A percentile compares a stretch with the other conserved stretches of the same genome.
phyloP scores from a whole-genome alignment of 2,797 vertebrate genomes.

The Sebastes umbrosus region DNA sequence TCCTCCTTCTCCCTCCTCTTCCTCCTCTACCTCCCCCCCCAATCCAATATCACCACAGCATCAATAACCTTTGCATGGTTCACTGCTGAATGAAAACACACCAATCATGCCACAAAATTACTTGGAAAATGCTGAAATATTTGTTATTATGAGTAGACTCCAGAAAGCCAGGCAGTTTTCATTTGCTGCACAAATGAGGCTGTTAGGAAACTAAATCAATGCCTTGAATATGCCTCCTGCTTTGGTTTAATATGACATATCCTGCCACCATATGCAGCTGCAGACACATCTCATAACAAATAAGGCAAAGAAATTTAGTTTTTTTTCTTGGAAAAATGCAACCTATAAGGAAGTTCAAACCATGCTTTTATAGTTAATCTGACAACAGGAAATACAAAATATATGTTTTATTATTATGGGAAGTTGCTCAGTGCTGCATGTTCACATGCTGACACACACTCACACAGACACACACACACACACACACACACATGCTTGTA shows the following conservation, averaged over 20 bases:
- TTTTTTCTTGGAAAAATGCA: not conserved
- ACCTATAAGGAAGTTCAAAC: not conserved
- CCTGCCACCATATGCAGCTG: conserved; percentile 4
- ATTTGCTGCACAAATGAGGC: conserved; percentile 16
- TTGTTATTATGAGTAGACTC: not conserved
- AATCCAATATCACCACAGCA: conserved; percentile 59
- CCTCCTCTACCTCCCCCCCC: not conserved
- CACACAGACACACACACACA: not conserved
- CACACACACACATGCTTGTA: conserved; percentile 27
- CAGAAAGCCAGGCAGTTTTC: not conserved
- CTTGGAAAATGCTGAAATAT: conserved; percentile 26
- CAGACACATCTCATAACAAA: not conserved
- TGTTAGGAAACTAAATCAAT: conserved; percentile 5
- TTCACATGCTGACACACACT: conserved; percentile 40
- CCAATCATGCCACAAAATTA: conserved; percentile 25
- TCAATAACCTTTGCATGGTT: conserved; percentile 58
- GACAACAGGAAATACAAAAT: not conserved
- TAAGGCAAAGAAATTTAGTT: not conserved
- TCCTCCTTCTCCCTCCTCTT: not conserved
- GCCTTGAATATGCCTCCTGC: conserved; percentile 3
- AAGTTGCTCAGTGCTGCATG: conserved; percentile 50
- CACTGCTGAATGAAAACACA: conserved; percentile 42
- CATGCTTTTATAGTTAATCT: not conserved
- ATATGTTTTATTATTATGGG: conserved; percentile 7
- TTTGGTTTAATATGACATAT: conserved; percentile 16